Percentiles rank a stretch among this genome's conserved stretches.
These are phyloP conservation scores for Mungos mungo DNA, from an alignment of 2,113 vertebrate species.

Conservation along the genomic window DNA sequence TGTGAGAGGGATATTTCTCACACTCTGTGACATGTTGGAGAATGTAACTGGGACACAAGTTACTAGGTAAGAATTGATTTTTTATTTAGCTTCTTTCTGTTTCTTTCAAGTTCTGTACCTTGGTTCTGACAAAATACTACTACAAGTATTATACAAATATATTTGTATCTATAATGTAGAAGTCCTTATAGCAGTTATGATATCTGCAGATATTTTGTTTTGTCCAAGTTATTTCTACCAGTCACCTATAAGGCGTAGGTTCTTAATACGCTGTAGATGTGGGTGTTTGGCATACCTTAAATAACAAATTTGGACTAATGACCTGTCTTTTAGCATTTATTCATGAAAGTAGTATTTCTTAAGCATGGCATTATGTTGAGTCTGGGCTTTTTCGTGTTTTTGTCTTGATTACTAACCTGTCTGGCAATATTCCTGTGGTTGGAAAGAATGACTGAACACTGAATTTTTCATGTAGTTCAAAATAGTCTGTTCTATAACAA, in stretches of 20 bases:
- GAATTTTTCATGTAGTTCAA: conserved; percentile 39
- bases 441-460: background rate
- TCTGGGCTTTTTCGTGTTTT: background rate
- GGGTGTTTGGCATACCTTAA: background rate
- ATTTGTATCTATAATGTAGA: background rate
- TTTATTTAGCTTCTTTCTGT: conserved; percentile 34
- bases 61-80: conserved; percentile 88
- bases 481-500: background rate
- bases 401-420: conserved; percentile 9
- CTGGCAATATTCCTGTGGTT: background rate
- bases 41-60: conserved; percentile 93
- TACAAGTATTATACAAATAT: background rate
- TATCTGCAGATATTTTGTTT: background rate
- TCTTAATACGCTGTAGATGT: background rate
- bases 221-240: background rate
- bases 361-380: background rate
- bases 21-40: conserved; percentile 97
- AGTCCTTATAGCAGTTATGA: background rate
- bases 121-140: conserved; percentile 21
- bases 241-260: background rate
- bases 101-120: background rate
- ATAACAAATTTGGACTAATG: background rate
- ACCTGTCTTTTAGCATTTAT: background rate
- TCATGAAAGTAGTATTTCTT: background rate
- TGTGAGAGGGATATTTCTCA: conserved; percentile 96